phyloP scores from a whole-genome alignment of 2,888 invertebrate species.

The Coelinius sp. region DNA sequence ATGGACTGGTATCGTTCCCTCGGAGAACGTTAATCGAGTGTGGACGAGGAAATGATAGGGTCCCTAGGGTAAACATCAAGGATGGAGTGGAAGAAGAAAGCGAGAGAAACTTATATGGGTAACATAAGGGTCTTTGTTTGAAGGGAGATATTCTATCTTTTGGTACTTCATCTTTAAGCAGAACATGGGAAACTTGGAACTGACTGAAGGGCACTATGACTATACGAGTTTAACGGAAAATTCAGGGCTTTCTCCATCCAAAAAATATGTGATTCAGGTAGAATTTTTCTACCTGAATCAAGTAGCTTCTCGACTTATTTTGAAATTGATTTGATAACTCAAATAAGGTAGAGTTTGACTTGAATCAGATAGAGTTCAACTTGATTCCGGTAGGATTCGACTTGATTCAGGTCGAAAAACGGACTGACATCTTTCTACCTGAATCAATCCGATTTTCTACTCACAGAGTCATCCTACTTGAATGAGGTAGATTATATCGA shows the following conservation, averaged over 20 bases:
- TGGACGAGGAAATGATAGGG: slow-evolving; percentile 46
- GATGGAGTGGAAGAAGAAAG: slow-evolving; percentile 24
- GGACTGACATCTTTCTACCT: too few species aligned
- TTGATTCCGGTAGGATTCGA: too few species aligned
- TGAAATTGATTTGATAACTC: too few species aligned
- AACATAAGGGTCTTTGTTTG: slow-evolving; percentile 32
- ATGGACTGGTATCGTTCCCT: slow-evolving; percentile 29
- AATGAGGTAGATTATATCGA: too few species aligned
- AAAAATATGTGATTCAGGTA: neutral
- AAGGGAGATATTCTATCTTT: neutral
- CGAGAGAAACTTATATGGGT: neutral
- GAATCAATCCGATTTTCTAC: too few species aligned
- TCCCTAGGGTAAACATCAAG: slow-evolving; percentile 34
- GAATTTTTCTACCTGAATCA: too few species aligned
- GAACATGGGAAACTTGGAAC: slow-evolving; percentile 29
- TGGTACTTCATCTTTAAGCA: slow-evolving; percentile 45
- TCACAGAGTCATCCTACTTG: too few species aligned
- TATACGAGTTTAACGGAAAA: neutral
- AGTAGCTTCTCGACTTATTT: too few species aligned
- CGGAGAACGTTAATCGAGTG: slow-evolving; percentile 48
- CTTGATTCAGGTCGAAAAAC: too few species aligned
- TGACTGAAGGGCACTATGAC: slow-evolving; percentile 34
- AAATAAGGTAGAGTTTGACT: too few species aligned
- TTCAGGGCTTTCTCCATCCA: neutral
- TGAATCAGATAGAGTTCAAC: too few species aligned